phyloP scores from a whole-genome alignment of 2,888 invertebrate species.

The Lomographa bimaculata region DNA sequence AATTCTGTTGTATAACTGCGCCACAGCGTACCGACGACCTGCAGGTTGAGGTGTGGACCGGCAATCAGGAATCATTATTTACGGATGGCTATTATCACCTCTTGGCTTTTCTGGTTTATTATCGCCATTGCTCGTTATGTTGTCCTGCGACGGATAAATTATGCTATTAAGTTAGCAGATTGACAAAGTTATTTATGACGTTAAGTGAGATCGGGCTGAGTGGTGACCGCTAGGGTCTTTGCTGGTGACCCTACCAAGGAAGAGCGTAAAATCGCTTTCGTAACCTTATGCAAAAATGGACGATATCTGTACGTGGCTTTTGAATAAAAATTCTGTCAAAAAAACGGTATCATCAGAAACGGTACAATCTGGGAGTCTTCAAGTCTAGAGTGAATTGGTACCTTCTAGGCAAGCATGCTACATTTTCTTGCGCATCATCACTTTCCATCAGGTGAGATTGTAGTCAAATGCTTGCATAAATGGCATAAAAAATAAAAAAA shows the following conservation, averaged over 20 bases:
- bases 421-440: no score
- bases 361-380: no score
- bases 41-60: conserved; percentile 67
- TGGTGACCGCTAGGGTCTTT: conserved; percentile 60
- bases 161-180: conserved; percentile 83
- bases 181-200: conserved; percentile 83
- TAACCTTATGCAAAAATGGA: no score
- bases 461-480: no score
- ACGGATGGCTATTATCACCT: conserved; percentile 82
- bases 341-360: no score
- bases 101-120: conserved; percentile 83
- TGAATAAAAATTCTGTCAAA: no score
- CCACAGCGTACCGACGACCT: conserved; percentile 47
- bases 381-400: no score
- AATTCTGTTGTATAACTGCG: conserved; percentile 22
- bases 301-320: no score
- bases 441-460: no score
- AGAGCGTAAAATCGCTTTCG: conserved; percentile 27
- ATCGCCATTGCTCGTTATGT: conserved; percentile 81
- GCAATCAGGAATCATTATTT: conserved; percentile 82
- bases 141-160: conserved; percentile 81
- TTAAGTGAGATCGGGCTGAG: conserved; percentile 71
- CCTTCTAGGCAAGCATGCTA: no score
- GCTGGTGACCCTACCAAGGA: conserved; percentile 38
- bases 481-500: no score